phyloP scores from a whole-genome alignment of 1,140 invertebrate genomes.

The Magallana gigas region DNA sequence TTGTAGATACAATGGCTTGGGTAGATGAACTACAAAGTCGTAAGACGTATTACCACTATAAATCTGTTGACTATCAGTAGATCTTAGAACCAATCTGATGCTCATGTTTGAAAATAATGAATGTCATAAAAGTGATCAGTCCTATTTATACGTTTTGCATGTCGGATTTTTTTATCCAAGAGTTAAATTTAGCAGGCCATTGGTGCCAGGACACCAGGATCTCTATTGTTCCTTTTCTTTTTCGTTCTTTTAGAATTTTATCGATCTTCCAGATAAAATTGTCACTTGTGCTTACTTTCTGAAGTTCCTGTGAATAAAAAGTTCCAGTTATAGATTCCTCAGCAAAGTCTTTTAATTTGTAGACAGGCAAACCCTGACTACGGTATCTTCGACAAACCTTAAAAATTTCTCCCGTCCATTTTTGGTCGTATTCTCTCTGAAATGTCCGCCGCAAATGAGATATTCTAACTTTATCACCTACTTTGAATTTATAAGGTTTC shows the following conservation, averaged over 20 bases:
- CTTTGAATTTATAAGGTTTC: conserved; percentile 18
- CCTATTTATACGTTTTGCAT: background rate
- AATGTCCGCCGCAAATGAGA: conserved; percentile 39
- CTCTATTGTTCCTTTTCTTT: background rate
- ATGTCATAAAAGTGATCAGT: background rate
- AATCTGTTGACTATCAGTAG: conserved; percentile 12
- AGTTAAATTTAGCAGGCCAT: conserved; percentile 48
- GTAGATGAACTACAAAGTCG: conserved; percentile 9
- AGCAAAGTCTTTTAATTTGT: conserved; percentile 15
- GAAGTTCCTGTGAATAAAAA: no score
- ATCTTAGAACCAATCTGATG: conserved; percentile 1
- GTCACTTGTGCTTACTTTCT: no score
- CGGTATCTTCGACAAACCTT: conserved; percentile 6
- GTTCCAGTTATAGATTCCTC: no score
- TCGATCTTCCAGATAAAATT: conserved; percentile 35
- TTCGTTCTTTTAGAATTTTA: conserved; percentile 33
- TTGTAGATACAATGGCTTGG: background rate
- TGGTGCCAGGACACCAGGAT: conserved; percentile 37
- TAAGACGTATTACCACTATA: background rate
- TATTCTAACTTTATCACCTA: conserved; percentile 40
- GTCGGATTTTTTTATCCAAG: conserved; percentile 34
- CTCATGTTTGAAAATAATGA: conserved; percentile 22
- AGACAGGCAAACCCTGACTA: conserved; percentile 32
- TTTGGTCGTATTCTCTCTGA: conserved; percentile 48
- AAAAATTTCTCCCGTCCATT: conserved; percentile 49